phyloP scores from a whole-genome alignment of 2,888 invertebrate species.

The Tinea trinotella region DNA sequence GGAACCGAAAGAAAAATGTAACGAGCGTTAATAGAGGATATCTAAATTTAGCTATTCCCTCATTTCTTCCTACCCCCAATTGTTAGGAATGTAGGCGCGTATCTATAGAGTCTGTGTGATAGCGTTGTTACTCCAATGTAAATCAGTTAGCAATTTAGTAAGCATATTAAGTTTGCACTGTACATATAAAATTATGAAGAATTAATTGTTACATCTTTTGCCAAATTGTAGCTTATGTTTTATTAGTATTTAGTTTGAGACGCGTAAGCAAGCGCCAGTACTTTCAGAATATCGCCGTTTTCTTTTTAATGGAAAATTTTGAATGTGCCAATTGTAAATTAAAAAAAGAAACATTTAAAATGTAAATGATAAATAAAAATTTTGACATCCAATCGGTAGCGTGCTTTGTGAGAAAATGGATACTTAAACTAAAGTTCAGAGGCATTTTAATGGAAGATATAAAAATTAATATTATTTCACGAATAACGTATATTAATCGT shows the following conservation, averaged over 20 bases:
- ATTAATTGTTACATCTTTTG: background rate
- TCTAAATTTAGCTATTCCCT: too few species aligned
- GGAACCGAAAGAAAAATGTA: too few species aligned
- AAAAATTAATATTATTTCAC: too few species aligned
- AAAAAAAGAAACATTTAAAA: constrained; percentile 8
- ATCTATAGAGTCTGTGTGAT: too few species aligned
- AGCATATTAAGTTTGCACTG: constrained; percentile 19
- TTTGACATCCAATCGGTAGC: constrained; percentile 11
- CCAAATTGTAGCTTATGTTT: background rate
- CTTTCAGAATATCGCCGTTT: constrained; percentile 17
- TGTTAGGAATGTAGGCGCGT: too few species aligned
- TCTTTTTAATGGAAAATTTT: background rate
- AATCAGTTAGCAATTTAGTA: background rate
- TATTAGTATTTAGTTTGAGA: background rate
- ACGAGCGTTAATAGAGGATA: too few species aligned
- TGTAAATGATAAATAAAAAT: constrained; percentile 1
- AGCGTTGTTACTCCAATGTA: too few species aligned
- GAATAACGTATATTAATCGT: too few species aligned
- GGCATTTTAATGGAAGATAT: too few species aligned
- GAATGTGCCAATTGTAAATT: constrained; percentile 15
- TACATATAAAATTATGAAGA: constrained; percentile 20
- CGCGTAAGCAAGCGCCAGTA: background rate
- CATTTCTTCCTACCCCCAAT: too few species aligned
- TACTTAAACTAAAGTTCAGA: background rate
- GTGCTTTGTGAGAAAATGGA: constrained; percentile 9